Evolutionary conservation across 1,140 invertebrate species (phyloP), one percentile per base, ranked within the genome.

Genomic region (Drosophila saltans): DNA sequence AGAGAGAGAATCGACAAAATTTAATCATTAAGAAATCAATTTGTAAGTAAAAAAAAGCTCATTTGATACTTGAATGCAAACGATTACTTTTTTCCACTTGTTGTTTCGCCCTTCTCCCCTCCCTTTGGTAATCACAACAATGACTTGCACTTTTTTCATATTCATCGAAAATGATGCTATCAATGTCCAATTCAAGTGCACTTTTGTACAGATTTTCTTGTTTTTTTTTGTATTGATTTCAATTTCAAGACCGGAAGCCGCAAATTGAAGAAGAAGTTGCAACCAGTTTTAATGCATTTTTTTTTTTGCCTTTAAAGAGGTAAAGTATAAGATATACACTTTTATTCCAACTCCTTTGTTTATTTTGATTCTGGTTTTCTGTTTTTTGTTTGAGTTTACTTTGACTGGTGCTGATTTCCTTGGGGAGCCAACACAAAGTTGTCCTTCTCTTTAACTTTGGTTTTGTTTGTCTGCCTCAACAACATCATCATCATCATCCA

Each of bases 201-300:
- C 48, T 62, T 78, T 48, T 39, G 26, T 66, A 60, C 45, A 52
- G 7, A 66, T 72, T 64, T 59, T 70, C 56, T 64, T 69, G 71
- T 64, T 59, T 70, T 61, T 61, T 60, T 69, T 83, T 69, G 80
- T 80, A 82, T 78, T 78, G 80, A 78, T 89, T 88, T 83, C 69
- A 60, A 69, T 66, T 69, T 71, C 64, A 89, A 88, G 78, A 89
- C 84, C 84, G 84, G 84, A 88, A 88, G 84, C 84, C 80, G 58
- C 80, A 80, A 75, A 79, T 69, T 64, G 66, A 81, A 75, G 79
- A 36, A 4, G 33, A 75, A 64, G 77, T 77, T 60, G 61, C 72
- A 59, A 80, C 75, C 78, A 78, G 78, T 78, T 80, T 70, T 30
- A 30, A 30, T 30, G 26, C 4, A 48, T 21, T 39, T 64, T 26